Base-by-base conservation (phyloP, 2,113 vertebrate species). In the Haemorhous mexicanus region DNA sequence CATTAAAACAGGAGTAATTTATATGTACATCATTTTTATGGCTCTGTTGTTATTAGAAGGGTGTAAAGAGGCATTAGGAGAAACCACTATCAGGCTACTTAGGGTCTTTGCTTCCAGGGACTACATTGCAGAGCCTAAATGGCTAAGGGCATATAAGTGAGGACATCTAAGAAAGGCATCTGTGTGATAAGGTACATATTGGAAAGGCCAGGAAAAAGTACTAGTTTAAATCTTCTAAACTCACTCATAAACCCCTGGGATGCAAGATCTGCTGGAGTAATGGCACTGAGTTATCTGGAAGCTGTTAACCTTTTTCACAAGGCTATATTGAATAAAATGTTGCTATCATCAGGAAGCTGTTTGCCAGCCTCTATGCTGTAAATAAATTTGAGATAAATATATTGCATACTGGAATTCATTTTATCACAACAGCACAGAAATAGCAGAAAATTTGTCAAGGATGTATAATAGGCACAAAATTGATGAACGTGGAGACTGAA, bases 11-110 rank as follows among this genome's bases (percentile, higher is more conserved):
- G 43, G 63, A 63, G 33, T 86, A 83, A 95, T 94, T 97, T 94
- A 53, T 94, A 86, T 93, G 96, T 92, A 78, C 79, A 61, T 92
- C 91, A 90, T 81, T 92, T 95, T 96, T 93, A 95, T 92, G 85
- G 44, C 52, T 69, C 44, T 84, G 43, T 72, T 72, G 73, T 56
- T 84, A 59, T 86, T 90, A 83, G 76, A 43, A 80, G 75, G 10
- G 35, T 81, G 35, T 90, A 81, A 95, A 93, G 52, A 32, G 55
- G 55, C 55, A 64, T 86, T 93, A 93, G 53, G 70, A 69, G 85
- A 83, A 95, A 74, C 19, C 33, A 77, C 44, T 73, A 41, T 61
- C 61, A 32, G 72, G 30, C n/a, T 91, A 27, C 43, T 68, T 66
- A 43, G 39, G 22, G 68, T 74, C 30, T 88, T 90, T 58, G 43